phyloP scores from a whole-genome alignment of 30 jellyfish, hydroid and myxozoan genomes.

The Cassiopea andromeda region DNA sequence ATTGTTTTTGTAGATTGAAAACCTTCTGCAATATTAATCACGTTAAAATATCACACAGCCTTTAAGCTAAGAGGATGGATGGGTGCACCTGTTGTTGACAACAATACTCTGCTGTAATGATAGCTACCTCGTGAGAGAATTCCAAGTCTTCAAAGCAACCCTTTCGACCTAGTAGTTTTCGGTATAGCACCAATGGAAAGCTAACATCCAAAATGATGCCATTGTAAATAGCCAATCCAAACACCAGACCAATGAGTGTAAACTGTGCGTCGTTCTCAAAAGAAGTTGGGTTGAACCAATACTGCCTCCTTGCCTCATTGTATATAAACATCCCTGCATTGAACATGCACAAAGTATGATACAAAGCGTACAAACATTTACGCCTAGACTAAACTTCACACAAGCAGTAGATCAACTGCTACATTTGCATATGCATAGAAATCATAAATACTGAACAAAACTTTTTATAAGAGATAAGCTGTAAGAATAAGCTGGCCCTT shows the following conservation, averaged over 20 bases:
- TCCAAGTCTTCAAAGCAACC: constrained; percentile 72
- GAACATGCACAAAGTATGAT: too few species aligned
- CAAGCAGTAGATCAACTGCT: too few species aligned
- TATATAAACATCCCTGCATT: not conserved
- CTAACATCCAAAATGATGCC: constrained; percentile 79
- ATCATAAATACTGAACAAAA: too few species aligned
- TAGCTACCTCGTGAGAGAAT: constrained; percentile 72
- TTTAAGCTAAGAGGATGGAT: not conserved
- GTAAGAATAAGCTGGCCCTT: too few species aligned
- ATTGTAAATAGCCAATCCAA: constrained; percentile 88
- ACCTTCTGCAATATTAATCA: too few species aligned
- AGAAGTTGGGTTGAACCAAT: constrained; percentile 85
- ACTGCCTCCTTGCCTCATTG: constrained; percentile 60
- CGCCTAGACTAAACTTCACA: too few species aligned
- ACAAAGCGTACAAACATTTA: too few species aligned
- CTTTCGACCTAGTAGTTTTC: constrained; percentile 58
- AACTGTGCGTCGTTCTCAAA: constrained; percentile 84
- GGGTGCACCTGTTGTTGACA: not conserved
- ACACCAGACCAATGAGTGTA: constrained; percentile 75
- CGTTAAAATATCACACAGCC: too few species aligned
- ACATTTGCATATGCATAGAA: too few species aligned
- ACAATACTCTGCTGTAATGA: not conserved
- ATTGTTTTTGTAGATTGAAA: too few species aligned
- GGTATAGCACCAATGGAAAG: constrained; percentile 76
- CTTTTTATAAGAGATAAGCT: too few species aligned